Evolutionary conservation across 2,113 vertebrate species (phyloP), one percentile per base, ranked within the genome.

Genomic region (Poecile atricapillus): DNA sequence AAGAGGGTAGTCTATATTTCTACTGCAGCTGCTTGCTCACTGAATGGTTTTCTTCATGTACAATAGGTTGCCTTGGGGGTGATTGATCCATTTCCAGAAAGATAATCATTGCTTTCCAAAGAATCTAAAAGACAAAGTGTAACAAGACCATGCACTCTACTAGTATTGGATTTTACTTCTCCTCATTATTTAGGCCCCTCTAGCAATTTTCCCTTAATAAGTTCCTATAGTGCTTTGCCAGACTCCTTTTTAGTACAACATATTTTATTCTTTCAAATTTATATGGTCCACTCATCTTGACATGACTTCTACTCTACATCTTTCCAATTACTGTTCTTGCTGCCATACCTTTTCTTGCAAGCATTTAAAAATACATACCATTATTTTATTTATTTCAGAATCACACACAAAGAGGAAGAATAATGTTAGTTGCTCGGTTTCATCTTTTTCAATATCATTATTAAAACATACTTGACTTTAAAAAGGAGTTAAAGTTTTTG

Each of bases 111-210:
- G 78, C 71, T 88, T 97, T 94, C 93, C 91, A 89, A 97, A 94
- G 93, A 85, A 95, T 95, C 64, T 93, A 44, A 96, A 96, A 94
- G 96, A 96, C 88, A 94, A 94, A 97, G 73, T 89, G 71, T 87
- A 95, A 87, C 92, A 95, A 89, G 85, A 87, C 75, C 60, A 94
- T 59, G 41, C 53, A 76, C 86, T 93, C 77, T 63, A 56, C 86
- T 89, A 74, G 62, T 86, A 95, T 87, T 89, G 79, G 71, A 95
- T 95, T 97, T 94, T 96, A 92, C 88, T 58, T 97, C 89, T 80
- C 65, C 96, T 97, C 97, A 95, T 97, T 97, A 97, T 96, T 96
- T 94, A 96, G 86, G 77, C 15, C 94, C 96, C 87, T 96, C 86
- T 74, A 94, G 96, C 95, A 94, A 93, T 96, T 96, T 89, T 93